phyloP scores from a whole-genome alignment of 2,797 vertebrate species.

The Bovichtus variegatus region DNA sequence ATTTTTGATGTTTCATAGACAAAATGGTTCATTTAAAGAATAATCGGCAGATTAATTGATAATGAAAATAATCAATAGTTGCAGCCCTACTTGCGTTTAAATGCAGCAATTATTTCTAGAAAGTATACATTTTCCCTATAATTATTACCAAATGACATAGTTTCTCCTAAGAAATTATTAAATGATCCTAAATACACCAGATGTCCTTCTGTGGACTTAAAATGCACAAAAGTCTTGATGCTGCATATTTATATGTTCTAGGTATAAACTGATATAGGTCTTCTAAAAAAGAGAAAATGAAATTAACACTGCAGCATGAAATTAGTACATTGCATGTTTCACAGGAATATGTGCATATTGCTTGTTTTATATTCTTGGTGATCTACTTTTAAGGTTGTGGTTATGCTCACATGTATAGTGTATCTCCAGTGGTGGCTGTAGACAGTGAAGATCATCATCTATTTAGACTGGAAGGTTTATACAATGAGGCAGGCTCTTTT shows the following conservation, averaged over 20 bases:
- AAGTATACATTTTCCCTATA: not conserved
- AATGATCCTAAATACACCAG: not conserved
- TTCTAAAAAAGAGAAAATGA: not conserved
- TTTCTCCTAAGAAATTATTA: not conserved
- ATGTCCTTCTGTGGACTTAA: not conserved
- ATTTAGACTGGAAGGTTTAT: slow-evolving; percentile 11
- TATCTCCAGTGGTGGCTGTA: not conserved
- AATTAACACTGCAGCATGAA: too few relatives aligned
- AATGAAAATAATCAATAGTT: not conserved
- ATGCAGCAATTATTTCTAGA: not conserved
- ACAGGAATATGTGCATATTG: not conserved
- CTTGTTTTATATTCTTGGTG: not conserved
- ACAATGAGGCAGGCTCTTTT: not conserved
- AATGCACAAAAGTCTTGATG: not conserved
- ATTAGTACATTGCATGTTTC: too few relatives aligned
- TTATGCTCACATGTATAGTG: too few relatives aligned
- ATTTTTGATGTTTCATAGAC: too few relatives aligned
- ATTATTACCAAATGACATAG: too few relatives aligned
- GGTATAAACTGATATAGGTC: not conserved
- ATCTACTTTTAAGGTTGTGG: not conserved
- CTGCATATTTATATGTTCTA: not conserved
- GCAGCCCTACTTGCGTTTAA: too few relatives aligned
- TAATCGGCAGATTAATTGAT: not conserved
- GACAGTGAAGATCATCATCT: not conserved
- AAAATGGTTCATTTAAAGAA: not conserved